Evolutionary conservation across 2,113 vertebrate species (phyloP).

Genomic region (Pterocles orientalis): DNA sequence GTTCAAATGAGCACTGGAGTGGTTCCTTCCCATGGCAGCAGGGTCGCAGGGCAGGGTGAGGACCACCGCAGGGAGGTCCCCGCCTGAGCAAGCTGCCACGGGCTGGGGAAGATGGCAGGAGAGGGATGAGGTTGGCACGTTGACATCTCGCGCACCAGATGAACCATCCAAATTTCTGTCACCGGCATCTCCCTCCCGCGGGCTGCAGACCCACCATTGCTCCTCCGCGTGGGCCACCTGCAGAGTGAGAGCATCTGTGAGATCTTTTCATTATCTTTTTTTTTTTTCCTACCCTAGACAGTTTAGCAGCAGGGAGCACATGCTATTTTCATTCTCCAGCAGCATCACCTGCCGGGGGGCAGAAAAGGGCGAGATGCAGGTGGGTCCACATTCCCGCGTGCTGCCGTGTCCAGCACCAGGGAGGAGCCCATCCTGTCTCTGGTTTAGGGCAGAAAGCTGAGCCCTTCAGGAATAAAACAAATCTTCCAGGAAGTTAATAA

Average conservation of each 20-base stretch:
- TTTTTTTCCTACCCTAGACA: neutral
- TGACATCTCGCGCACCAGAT: neutral
- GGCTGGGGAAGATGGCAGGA: accelerated
- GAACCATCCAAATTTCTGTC: neutral
- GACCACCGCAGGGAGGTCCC: neutral
- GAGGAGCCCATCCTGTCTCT: neutral
- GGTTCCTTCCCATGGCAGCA: neutral
- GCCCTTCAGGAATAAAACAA: neutral
- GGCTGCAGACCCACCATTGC: neutral
- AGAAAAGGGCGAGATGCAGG: neutral
- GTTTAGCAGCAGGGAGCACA: neutral
- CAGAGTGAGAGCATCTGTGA: neutral
- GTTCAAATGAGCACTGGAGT: neutral
- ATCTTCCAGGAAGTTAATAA: neutral
- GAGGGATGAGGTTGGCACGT: neutral
- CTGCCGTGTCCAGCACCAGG: neutral
- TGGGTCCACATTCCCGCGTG: neutral
- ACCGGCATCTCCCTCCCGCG: neutral
- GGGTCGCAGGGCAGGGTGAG: neutral
- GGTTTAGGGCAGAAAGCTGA: neutral
- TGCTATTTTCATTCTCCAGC: neutral
- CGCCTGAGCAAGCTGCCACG: neutral
- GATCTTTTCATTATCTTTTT: neutral
- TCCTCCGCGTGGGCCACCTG: neutral
- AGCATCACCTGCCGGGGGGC: neutral